These are phyloP conservation scores for Euplexia lucipara DNA, from an alignment of 2,888 invertebrate genomes.

Conservation along the genomic window DNA sequence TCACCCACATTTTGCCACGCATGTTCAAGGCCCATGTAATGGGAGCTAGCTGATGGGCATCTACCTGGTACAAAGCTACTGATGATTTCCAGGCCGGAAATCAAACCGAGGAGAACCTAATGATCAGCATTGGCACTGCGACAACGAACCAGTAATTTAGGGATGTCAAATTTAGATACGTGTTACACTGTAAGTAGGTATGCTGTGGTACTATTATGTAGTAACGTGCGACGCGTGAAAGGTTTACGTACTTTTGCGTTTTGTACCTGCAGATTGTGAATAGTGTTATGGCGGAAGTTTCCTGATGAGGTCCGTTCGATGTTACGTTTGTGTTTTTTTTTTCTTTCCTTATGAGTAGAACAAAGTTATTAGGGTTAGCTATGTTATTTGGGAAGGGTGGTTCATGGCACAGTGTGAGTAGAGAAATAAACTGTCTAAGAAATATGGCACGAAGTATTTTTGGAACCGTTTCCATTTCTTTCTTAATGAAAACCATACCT, in stretches of 20 bases:
- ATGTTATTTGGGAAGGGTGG: constrained; percentile 13
- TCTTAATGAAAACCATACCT: too few relatives aligned
- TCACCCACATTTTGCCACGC: too few relatives aligned
- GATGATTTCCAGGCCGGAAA: too few relatives aligned
- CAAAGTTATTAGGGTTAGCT: constrained; percentile 53
- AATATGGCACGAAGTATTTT: not conserved
- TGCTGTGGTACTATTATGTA: constrained; percentile 16
- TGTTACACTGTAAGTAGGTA: constrained; percentile 1
- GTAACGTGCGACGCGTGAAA: constrained; percentile 47
- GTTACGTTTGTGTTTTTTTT: constrained; percentile 49
- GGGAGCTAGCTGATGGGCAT: too few relatives aligned
- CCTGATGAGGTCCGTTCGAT: constrained; percentile 57
- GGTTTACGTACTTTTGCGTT: constrained; percentile 53
- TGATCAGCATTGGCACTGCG: too few relatives aligned
- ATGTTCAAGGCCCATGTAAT: too few relatives aligned
- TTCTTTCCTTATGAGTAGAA: constrained; percentile 52
- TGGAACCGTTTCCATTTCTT: accelerated
- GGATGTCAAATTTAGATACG: not conserved
- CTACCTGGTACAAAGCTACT: too few relatives aligned
- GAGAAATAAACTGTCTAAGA: constrained; percentile 3
- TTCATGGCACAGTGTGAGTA: not conserved
- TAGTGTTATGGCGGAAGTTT: constrained; percentile 49
- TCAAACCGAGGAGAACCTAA: too few relatives aligned
- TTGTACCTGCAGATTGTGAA: constrained; percentile 60
- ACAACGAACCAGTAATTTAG: too few relatives aligned